Evolutionary conservation across 2,888 invertebrate species (phyloP).

Genomic region (Hedychridium roseum): DNA sequence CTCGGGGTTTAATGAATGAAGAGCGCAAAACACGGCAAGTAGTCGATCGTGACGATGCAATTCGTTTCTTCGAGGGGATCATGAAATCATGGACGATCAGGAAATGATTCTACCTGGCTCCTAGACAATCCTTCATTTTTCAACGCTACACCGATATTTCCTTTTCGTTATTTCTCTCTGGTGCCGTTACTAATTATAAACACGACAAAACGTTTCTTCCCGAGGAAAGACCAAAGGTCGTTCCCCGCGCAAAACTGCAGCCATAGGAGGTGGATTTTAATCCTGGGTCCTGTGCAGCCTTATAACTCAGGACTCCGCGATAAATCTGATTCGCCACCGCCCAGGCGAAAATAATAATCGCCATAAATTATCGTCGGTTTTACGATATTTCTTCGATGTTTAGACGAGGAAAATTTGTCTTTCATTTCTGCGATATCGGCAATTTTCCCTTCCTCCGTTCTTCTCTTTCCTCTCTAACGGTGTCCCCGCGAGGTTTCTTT

Average conservation of each 20-base stretch:
- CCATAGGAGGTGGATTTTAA: too few species aligned
- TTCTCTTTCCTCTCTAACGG: constrained; percentile 25
- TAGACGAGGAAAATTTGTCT: not conserved
- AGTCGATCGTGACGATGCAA: constrained; percentile 7
- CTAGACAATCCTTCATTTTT: too few species aligned
- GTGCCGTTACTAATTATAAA: constrained; percentile 51
- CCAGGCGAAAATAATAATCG: constrained; percentile 52
- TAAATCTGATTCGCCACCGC: constrained; percentile 50
- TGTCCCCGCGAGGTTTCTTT: constrained; percentile 31
- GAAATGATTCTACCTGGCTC: not conserved
- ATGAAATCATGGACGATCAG: not conserved
- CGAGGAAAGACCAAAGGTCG: constrained; percentile 8
- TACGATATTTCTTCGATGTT: too few species aligned
- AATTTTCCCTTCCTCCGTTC: not conserved
- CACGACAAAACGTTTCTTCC: constrained; percentile 39
- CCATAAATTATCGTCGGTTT: constrained; percentile 51
- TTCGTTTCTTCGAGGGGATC: not conserved
- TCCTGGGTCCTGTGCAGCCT: constrained; percentile 44
- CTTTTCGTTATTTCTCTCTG: too few species aligned
- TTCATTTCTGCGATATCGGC: not conserved
- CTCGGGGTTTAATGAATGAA: too few species aligned
- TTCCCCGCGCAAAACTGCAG: too few species aligned
- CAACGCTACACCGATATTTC: constrained; percentile 17
- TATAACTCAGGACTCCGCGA: constrained; percentile 49
- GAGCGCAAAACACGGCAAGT: constrained; percentile 1